Percentiles rank a stretch among this genome's conserved stretches.
phyloP scores from a whole-genome alignment of 53 echinoderm and acorn worm genomes.

The Stichopus horrens region DNA sequence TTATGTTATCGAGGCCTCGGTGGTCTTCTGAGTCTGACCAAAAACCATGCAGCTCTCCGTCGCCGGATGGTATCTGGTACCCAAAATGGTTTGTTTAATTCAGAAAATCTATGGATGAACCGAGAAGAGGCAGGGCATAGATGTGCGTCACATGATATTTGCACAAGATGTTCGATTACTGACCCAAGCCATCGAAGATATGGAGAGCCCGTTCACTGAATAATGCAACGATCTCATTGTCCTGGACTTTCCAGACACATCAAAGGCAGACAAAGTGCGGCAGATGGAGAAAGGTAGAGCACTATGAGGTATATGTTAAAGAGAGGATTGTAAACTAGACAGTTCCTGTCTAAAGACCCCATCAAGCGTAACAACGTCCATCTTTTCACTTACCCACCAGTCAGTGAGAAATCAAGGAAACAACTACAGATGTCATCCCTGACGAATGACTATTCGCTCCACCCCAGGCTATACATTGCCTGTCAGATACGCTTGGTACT shows the following conservation, averaged over 20 bases:
- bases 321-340: conserved; percentile 28
- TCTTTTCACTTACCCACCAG: conserved; percentile 36
- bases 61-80: conserved; percentile 54
- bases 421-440: conserved; percentile 36
- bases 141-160: conserved; percentile 32
- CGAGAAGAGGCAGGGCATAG: neutral
- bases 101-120: conserved; percentile 35
- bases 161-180: conserved; percentile 34
- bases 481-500: conserved; percentile 20
- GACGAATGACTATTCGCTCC: conserved; percentile 22
- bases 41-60: conserved; percentile 29
- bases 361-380: conserved; percentile 44
- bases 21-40: conserved; percentile 44
- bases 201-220: conserved; percentile 12
- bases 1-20: conserved; percentile 41
- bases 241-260: conserved; percentile 35
- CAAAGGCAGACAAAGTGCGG: conserved; percentile 14
- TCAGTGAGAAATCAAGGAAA: conserved; percentile 3
- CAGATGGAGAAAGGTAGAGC: conserved; percentile 10
- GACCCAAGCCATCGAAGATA: conserved; percentile 33
- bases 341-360: conserved; percentile 21
- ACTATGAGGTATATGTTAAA: conserved; percentile 30
- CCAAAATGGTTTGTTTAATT: conserved; percentile 41
- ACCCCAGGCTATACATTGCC: conserved; percentile 40
- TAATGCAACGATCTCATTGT: conserved; percentile 31